Evolutionary conservation across 1,140 invertebrate genomes (phyloP), one percentile per base, ranked within the genome.

Genomic region (Drosophila tropicalis): DNA sequence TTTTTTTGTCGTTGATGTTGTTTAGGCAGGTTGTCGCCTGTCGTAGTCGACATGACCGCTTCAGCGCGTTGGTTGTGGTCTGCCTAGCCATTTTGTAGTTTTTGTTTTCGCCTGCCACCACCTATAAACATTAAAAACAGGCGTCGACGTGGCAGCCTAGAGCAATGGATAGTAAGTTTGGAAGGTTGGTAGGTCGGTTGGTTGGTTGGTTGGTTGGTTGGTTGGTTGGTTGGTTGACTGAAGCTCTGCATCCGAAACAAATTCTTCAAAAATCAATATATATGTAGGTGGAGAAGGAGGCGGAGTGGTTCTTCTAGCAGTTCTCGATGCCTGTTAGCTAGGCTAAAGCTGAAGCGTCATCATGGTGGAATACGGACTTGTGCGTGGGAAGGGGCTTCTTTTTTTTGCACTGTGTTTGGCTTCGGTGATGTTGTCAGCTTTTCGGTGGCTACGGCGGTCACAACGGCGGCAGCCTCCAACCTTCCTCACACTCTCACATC

Each of bases 261-360:
- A 85, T 87, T 87, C 83, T 77, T 86, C 63, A 67, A 80, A 86
- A 87, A 86, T 79, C 71, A 66, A 86, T 79, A 68, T 55, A 44
- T 60, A 22, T n/a, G 12, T 29, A 6, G 29, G 29, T 36, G 34
- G 34, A 36, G 34, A 39, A 13, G 32, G 13, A 41, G 25, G 44
- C 15, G 9, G 17, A 22, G 17, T 9, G 17, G 17, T 51, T 5
- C 17, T 22, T 29, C 29, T 29, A 6, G 5, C 1, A 36, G 5
- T 51, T 51, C 44, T 51, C 17, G 44, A 9, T 51, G 44, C 44
- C 44, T 51, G 17, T 17, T 51, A 51, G 44, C 44, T 51, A 39
- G 36, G 40, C 39, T 13, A 25, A 17, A 44, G 57, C 47, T 60
- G 40, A 10, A 34, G 47, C 40, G 34, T 29, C 61, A 63, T 39